These are phyloP conservation scores for Panonychus citri DNA, from an alignment of 1,140 invertebrate genomes.

Conservation along the genomic window DNA sequence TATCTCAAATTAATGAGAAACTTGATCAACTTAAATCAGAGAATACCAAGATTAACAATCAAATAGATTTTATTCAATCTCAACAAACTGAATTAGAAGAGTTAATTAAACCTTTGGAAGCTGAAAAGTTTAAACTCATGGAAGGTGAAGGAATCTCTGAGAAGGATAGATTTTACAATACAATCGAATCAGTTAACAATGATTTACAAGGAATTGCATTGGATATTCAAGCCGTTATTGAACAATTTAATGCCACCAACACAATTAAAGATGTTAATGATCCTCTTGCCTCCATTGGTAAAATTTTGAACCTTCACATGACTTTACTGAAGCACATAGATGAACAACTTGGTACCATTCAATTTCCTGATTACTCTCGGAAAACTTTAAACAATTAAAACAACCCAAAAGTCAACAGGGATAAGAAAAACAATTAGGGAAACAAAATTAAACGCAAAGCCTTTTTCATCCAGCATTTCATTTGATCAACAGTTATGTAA, in stretches of 20 bases:
- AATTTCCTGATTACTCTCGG: too few relatives aligned
- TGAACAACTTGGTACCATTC: slow-evolving; percentile 4
- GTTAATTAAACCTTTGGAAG: slow-evolving; percentile 56
- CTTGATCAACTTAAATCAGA: slow-evolving; percentile 64
- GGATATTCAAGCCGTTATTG: slow-evolving; percentile 8
- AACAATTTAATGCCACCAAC: slow-evolving; percentile 9
- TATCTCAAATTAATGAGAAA: slow-evolving; percentile 55
- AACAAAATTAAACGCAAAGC: too few relatives aligned
- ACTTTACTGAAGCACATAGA: slow-evolving; percentile 74
- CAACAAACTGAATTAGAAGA: slow-evolving; percentile 82
- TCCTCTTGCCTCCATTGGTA: slow-evolving; percentile 65
- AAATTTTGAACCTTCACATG: slow-evolving; percentile 86
- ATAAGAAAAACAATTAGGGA: too few relatives aligned
- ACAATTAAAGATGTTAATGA: slow-evolving; percentile 5
- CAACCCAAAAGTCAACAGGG: too few relatives aligned
- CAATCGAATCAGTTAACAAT: slow-evolving; percentile 70
- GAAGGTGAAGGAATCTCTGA: not conserved
- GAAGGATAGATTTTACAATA: slow-evolving; percentile 30
- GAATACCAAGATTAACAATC: slow-evolving; percentile 59
- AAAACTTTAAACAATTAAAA: too few relatives aligned
- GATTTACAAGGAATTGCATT: slow-evolving; percentile 20
- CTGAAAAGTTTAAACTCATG: slow-evolving; percentile 16
- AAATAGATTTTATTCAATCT: slow-evolving; percentile 74
- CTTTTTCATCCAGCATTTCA: too few relatives aligned
- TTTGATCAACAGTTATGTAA: too few relatives aligned